phyloP scores from a whole-genome alignment of 2,797 vertebrate genomes.

The Syndactyla subalaris region DNA sequence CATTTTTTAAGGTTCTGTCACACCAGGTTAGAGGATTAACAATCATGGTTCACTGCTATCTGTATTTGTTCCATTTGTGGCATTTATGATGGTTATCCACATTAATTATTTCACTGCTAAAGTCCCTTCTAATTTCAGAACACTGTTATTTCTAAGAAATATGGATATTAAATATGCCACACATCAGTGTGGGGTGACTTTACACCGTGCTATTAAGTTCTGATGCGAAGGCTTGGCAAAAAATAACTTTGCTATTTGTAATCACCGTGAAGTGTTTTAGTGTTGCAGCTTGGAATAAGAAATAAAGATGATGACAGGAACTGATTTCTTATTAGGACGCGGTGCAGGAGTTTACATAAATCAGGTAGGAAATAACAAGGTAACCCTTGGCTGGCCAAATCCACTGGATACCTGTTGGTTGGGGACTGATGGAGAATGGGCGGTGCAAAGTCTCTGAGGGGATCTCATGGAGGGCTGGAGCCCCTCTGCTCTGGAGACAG shows the following conservation, averaged over 20 bases:
- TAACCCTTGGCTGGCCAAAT: constrained; percentile 43
- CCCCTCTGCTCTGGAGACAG: background rate
- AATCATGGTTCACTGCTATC: constrained; percentile 63
- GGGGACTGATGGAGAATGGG: background rate
- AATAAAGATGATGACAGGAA: constrained; percentile 65
- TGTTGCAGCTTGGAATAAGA: constrained; percentile 65
- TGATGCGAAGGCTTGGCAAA: constrained; percentile 63
- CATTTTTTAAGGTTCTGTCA: constrained; percentile 68
- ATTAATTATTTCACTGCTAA: constrained; percentile 78
- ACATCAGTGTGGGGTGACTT: constrained; percentile 73
- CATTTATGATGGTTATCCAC: constrained; percentile 73
- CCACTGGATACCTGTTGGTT: background rate
- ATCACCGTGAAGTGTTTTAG: constrained; percentile 73
- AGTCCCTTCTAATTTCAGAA: constrained; percentile 78
- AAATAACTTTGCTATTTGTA: constrained; percentile 77
- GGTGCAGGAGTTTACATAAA: constrained; percentile 49
- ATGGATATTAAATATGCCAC: constrained; percentile 80
- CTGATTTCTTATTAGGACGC: constrained; percentile 64
- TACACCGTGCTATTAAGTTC: constrained; percentile 75
- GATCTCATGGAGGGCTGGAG: background rate
- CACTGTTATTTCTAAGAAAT: constrained; percentile 76
- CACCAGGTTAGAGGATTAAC: constrained; percentile 74
- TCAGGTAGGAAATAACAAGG: constrained; percentile 26
- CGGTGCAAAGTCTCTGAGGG: background rate
- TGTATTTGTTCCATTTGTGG: constrained; percentile 76